Evolutionary conservation across 2,113 vertebrate genomes (phyloP).

Genomic region (Melanostigma gelatinosum): DNA sequence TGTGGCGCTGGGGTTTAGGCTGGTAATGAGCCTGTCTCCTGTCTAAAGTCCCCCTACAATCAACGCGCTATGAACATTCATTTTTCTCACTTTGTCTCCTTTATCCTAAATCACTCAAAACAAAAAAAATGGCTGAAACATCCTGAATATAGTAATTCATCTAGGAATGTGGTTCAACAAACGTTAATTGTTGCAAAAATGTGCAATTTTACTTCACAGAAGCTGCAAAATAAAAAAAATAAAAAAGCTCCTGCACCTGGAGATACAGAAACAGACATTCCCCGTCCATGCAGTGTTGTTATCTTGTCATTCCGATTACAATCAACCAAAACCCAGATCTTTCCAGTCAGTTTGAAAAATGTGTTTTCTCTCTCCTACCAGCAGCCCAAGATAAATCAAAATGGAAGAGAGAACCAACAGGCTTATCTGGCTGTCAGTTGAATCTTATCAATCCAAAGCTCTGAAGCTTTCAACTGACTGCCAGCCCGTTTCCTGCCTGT

Average conservation of each 20-base stretch:
- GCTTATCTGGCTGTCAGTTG: conserved; percentile 66
- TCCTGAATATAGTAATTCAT: conserved; percentile 44
- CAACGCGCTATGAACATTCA: conserved; percentile 68
- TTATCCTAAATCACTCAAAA: conserved; percentile 60
- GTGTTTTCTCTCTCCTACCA: conserved; percentile 27
- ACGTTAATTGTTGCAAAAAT: conserved; percentile 46
- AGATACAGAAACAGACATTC: conserved; percentile 14
- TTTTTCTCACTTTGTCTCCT: conserved; percentile 65
- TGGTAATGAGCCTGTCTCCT: conserved; percentile 68
- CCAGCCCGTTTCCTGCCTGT: conserved; percentile 31
- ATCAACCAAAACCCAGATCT: conserved; percentile 53
- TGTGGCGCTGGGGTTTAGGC: conserved; percentile 69
- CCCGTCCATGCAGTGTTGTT: conserved; percentile 16
- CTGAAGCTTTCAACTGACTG: conserved; percentile 43
- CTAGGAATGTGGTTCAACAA: conserved; percentile 29
- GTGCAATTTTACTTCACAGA: conserved; percentile 30
- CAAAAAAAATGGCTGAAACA: conserved; percentile 39
- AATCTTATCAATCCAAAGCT: conserved; percentile 70
- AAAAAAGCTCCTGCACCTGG: conserved; percentile 26
- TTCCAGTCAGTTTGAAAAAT: conserved; percentile 58
- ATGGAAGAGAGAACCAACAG: conserved; percentile 56
- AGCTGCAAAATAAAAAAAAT: background rate
- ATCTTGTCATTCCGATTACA: conserved; percentile 58
- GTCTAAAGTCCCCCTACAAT: conserved; percentile 69
- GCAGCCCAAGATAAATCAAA: conserved; percentile 44